Base-by-base conservation (phyloP, 2,888 invertebrate genomes). In the Eubasilissa splendida region DNA sequence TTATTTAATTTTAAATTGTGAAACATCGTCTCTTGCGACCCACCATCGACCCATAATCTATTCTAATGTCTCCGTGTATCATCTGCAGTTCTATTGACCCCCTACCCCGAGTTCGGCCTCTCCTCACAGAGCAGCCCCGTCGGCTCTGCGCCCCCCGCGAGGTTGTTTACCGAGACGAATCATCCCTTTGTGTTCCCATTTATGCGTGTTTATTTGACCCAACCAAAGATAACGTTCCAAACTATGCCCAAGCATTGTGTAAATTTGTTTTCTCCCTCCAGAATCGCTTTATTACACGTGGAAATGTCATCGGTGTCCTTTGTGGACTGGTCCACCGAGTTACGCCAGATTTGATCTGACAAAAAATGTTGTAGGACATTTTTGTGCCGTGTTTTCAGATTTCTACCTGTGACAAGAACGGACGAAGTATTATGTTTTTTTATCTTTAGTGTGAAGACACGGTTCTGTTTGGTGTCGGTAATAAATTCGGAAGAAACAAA, bases 161-260 rank as follows among this genome's bases (percentile, higher is more conserved):
- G 14, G 68, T 56, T 73, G 77, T 77, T 77, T 73, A 63, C 77
- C 80, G 77, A 73, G 77, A 77, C 80, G 77, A 77, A 80, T 77
- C 63, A 66, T 80, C 76, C 68, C 68, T 79, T 76, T 80, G 59
- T 76, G 71, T 80, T 71, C 50, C 77, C 75, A 66, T 73, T 71
- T 60, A 56, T 42, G 76, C 59, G 59, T 75, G 79, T 79, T 79
- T 74, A 73, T 79, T 74, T 79, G 65, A 74, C 63, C 76, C 76
- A 9, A 53, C 12, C 58, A 70, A 70, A 53, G 70, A 70, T 70
- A 70, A 70, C 10, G 31, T 2, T 54, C 53, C 10, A 54, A 70
- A 70, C 70, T 70, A 53, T 70, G 31, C 31, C 22, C 54, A 14
- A 31, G 54, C 54, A 22, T 63, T 52, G 76, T 54, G 76, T 76